These are phyloP conservation scores for Pristionchus arcanus DNA, from an alignment of 2,888 invertebrate genomes.

Conservation along the genomic window DNA sequence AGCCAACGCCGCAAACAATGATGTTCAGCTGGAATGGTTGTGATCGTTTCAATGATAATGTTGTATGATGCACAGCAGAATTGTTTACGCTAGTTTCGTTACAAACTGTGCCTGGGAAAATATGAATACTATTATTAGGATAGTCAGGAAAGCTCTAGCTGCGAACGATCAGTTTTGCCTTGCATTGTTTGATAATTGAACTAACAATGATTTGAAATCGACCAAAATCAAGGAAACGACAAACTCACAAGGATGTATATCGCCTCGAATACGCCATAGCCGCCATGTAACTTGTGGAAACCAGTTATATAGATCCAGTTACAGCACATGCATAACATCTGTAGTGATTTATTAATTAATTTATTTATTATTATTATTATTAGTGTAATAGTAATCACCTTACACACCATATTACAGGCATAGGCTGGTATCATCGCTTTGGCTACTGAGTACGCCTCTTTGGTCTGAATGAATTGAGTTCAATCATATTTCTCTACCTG, in stretches of 20 bases:
- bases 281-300: neutral
- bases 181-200: too few relatives aligned
- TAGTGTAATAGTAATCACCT: neutral
- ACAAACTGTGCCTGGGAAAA: too few relatives aligned
- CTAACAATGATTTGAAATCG: too few relatives aligned
- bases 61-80: too few relatives aligned
- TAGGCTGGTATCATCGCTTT: slow-evolving; percentile 3
- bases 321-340: slow-evolving; percentile 20
- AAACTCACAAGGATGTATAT: neutral
- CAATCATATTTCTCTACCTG: neutral
- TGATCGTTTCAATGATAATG: neutral
- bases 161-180: too few relatives aligned
- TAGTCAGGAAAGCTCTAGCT: too few relatives aligned
- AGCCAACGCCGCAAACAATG: slow-evolving; percentile 12
- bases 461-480: neutral
- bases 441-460: neutral
- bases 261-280: neutral
- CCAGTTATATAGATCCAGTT: slow-evolving; percentile 22
- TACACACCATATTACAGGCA: neutral
- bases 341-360: neutral
- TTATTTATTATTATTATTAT: neutral
- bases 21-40: slow-evolving; percentile 2
- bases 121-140: too few relatives aligned
- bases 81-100: too few relatives aligned
- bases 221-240: neutral